Conservation (phyloP, 2,797 vertebrate genomes). For the Brotula barbata region DNA sequence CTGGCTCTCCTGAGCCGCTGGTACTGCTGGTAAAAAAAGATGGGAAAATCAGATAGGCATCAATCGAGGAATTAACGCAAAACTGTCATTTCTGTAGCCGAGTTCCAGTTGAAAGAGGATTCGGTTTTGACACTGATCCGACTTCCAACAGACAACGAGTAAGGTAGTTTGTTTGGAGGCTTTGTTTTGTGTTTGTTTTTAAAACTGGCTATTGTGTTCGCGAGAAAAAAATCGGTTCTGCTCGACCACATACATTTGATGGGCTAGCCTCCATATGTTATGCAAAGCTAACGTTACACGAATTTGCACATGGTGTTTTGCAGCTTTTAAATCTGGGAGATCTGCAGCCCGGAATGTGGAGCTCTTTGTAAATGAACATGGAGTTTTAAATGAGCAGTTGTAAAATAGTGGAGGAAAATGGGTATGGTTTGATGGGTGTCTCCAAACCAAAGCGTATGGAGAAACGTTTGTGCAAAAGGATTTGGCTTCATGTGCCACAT, state of each 20-base stretch:
- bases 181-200: too few species aligned
- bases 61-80: constrained; percentile 50
- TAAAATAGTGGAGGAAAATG: constrained; percentile 52
- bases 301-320: background rate
- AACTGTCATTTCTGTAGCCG: constrained; percentile 38
- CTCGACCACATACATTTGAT: constrained; percentile 58
- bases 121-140: constrained; percentile 21
- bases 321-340: background rate
- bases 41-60: constrained; percentile 69
- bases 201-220: constrained; percentile 71
- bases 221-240: constrained; percentile 60
- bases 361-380: constrained; percentile 19
- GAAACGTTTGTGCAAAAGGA: constrained; percentile 22
- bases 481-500: constrained; percentile 3
- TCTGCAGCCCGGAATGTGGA: background rate
- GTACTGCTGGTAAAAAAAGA: constrained; percentile 72
- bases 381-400: constrained; percentile 23
- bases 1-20: constrained; percentile 78
- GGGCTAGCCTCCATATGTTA: constrained; percentile 47
- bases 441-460: constrained; percentile 48
- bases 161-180: constrained; percentile 64
- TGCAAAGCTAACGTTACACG: constrained; percentile 26
- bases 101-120: constrained; percentile 36
- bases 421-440: constrained; percentile 70
- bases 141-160: constrained; percentile 43